These are phyloP conservation scores for Chrysomallon squamiferum DNA, from an alignment of 1,140 invertebrate genomes.

Conservation along the genomic window DNA sequence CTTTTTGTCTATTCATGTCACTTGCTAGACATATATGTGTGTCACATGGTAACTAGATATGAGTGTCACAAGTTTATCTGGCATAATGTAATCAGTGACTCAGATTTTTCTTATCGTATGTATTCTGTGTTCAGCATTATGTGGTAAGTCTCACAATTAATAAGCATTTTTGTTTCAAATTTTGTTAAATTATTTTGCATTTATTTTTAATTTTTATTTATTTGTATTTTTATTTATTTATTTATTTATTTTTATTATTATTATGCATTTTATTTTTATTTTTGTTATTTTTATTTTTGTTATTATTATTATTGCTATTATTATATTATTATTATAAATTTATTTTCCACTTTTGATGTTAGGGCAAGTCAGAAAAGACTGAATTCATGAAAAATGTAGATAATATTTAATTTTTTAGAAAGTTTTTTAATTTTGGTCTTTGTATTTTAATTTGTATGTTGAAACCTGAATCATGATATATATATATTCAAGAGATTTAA, in stretches of 20 bases:
- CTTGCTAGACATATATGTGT: neutral
- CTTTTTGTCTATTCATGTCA: neutral
- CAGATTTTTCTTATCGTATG: neutral
- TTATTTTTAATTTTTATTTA: neutral
- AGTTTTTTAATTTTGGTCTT: too few species aligned
- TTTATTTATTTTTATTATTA: neutral
- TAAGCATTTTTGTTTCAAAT: neutral
- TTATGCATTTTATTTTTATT: neutral
- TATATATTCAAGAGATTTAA: too few species aligned
- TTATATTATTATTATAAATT: neutral
- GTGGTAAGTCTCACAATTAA: neutral
- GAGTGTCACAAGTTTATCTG: neutral
- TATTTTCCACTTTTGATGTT: too few species aligned
- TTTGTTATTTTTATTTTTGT: constrained; percentile 2
- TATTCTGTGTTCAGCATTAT: neutral
- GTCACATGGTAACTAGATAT: neutral
- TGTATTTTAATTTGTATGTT: too few species aligned
- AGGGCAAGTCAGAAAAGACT: too few species aligned
- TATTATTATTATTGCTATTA: neutral
- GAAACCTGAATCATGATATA: too few species aligned
- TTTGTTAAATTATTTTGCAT: neutral
- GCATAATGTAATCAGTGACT: neutral
- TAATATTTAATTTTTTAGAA: too few species aligned
- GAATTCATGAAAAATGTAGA: too few species aligned
- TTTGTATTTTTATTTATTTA: constrained; percentile 11